Percentiles rank a stretch among this genome's conserved stretches.
Evolutionary conservation across 2,797 vertebrate genomes (phyloP).

Genomic region (Geotrypetes seraphini): DNA sequence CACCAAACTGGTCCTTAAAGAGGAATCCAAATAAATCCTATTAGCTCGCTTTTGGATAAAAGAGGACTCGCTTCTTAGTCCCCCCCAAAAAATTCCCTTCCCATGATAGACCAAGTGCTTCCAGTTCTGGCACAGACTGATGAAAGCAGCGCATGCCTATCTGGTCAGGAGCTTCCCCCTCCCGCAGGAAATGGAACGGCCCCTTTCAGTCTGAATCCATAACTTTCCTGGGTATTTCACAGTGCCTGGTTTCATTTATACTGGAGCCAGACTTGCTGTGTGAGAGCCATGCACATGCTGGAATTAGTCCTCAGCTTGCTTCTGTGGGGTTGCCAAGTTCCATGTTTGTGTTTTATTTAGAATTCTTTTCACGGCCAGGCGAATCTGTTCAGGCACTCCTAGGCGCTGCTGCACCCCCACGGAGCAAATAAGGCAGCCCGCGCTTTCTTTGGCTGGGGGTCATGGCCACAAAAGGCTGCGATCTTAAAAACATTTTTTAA

Average conservation of each 20-base stretch:
- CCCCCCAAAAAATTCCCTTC: no score
- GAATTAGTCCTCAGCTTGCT: slow-evolving; percentile 73
- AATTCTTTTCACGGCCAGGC: slow-evolving; percentile 75
- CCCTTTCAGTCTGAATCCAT: slow-evolving; percentile 59
- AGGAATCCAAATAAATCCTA: no score
- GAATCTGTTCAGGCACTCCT: slow-evolving; percentile 64
- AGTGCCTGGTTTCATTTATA: slow-evolving; percentile 87
- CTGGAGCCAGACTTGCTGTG: slow-evolving; percentile 81
- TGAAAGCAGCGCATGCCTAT: no score
- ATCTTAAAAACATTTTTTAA: slow-evolving; percentile 64
- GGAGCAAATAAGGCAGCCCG: slow-evolving; percentile 69
- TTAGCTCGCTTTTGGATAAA: no score
- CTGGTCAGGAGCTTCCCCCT: no score
- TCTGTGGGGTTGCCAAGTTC: slow-evolving; percentile 73
- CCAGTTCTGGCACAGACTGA: no score
- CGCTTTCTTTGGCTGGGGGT: slow-evolving; percentile 68
- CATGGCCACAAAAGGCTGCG: slow-evolving; percentile 64
- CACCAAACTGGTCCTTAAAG: no score
- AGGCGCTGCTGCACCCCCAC: slow-evolving; percentile 60
- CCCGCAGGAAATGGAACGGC: slow-evolving; percentile 42
- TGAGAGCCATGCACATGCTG: slow-evolving; percentile 73
- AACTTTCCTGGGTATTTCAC: slow-evolving; percentile 68
- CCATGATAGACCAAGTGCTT: no score
- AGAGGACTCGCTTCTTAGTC: no score
- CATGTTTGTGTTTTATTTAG: slow-evolving; percentile 78